Evolutionary conservation across 1,140 invertebrate genomes (phyloP).

Genomic region (Papilio polyxenes): DNA sequence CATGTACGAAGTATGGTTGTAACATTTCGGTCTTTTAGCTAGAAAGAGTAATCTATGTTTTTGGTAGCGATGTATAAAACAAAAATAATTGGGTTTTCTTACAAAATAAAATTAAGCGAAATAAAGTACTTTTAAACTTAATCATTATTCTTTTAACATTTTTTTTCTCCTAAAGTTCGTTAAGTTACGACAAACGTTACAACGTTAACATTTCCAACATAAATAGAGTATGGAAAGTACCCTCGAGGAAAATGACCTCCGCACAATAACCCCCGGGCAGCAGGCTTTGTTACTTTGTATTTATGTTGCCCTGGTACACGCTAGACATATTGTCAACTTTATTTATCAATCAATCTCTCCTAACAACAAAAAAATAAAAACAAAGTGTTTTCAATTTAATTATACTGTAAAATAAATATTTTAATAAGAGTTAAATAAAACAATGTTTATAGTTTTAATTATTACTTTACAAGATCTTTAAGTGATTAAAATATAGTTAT

Average conservation of each 20-base stretch:
- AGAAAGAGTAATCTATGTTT: too few relatives aligned
- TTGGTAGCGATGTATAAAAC: too few relatives aligned
- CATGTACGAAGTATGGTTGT: neutral
- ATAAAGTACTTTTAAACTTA: too few relatives aligned
- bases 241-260: slow-evolving; percentile 30
- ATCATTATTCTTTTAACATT: too few relatives aligned
- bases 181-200: neutral
- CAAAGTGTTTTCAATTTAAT: neutral
- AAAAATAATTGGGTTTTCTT: too few relatives aligned
- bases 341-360: neutral
- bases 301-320: slow-evolving; percentile 20
- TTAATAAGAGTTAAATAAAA: too few relatives aligned
- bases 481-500: too few relatives aligned
- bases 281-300: slow-evolving; percentile 24
- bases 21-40: too few relatives aligned
- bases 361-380: neutral
- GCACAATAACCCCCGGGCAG: neutral
- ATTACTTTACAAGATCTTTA: too few relatives aligned
- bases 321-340: slow-evolving; percentile 14
- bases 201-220: slow-evolving; percentile 12
- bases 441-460: too few relatives aligned
- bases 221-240: slow-evolving; percentile 24
- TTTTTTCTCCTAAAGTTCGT: neutral
- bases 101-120: too few relatives aligned
- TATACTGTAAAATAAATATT: neutral